Conservation (phyloP, 2,797 vertebrate species). For the Hippopotamyrus pictus region DNA sequence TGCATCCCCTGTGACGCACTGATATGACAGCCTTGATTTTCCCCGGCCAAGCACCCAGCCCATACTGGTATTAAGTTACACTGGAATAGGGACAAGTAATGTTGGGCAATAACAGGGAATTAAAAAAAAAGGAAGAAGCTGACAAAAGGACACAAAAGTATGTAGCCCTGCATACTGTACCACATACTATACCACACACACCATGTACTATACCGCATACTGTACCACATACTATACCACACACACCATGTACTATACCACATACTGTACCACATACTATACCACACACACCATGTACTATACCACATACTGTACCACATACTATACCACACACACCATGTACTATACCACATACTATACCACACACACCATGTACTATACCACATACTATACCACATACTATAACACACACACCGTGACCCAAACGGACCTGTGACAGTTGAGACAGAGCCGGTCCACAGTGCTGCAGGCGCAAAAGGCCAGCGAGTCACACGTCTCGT, state of each 20-base stretch:
- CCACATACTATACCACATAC: background rate
- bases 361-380: too few relatives aligned
- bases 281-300: too few relatives aligned
- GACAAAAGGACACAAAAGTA: background rate
- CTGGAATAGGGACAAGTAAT: background rate
- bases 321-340: too few relatives aligned
- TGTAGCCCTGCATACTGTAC: background rate
- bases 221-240: too few relatives aligned
- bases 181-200: too few relatives aligned
- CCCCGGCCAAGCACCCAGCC: background rate
- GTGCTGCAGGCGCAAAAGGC: conserved; percentile 98
- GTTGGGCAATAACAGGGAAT: background rate
- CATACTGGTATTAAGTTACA: background rate
- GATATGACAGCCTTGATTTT: background rate
- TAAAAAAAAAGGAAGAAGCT: background rate
- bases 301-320: too few relatives aligned
- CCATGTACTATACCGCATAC: too few relatives aligned
- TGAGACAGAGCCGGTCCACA: conserved; percentile 94
- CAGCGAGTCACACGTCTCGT: conserved; percentile 92
- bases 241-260: too few relatives aligned
- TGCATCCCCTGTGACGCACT: background rate
- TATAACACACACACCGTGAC: background rate
- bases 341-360: too few relatives aligned
- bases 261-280: too few relatives aligned
- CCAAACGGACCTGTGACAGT: conserved; percentile 84